Conservation (phyloP, 2,113 vertebrate genomes). For the Cyanoderma ruficeps region DNA sequence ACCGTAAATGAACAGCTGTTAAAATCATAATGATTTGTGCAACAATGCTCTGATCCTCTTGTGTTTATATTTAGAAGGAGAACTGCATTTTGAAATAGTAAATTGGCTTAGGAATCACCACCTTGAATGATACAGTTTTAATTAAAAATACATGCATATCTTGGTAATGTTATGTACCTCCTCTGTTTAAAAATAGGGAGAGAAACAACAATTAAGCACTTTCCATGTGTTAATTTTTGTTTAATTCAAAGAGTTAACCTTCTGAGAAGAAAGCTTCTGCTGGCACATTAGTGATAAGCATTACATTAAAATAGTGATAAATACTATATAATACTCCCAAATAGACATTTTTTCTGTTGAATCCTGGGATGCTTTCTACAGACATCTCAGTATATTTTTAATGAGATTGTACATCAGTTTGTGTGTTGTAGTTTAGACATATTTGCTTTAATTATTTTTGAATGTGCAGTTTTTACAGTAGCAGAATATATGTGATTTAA, state of each 20-base stretch:
- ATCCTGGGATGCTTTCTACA: slow-evolving; percentile 14
- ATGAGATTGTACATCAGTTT: slow-evolving; percentile 60
- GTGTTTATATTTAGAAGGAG: slow-evolving; percentile 45
- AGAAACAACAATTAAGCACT: slow-evolving; percentile 43
- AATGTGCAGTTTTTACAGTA: slow-evolving; percentile 59
- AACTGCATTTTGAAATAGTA: slow-evolving; percentile 29
- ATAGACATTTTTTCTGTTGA: slow-evolving; percentile 26
- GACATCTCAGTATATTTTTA: slow-evolving; percentile 54
- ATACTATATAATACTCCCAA: slow-evolving; percentile 14
- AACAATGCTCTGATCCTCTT: slow-evolving; percentile 21
- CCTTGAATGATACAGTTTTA: slow-evolving; percentile 37
- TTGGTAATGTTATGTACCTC: slow-evolving; percentile 4
- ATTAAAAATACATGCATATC: slow-evolving; percentile 55
- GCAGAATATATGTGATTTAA: slow-evolving; percentile 55
- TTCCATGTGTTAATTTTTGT: slow-evolving; percentile 36
- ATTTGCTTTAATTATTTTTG: slow-evolving; percentile 63
- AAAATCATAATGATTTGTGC: slow-evolving; percentile 53
- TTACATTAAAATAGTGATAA: slow-evolving; percentile 42
- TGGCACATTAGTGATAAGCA: slow-evolving; percentile 39
- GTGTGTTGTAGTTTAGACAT: slow-evolving; percentile 50
- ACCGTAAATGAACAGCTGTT: slow-evolving; percentile 45
- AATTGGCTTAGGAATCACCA: slow-evolving; percentile 38
- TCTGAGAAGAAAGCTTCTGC: slow-evolving; percentile 59
- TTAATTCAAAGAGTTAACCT: slow-evolving; percentile 55
- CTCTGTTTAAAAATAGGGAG: slow-evolving; percentile 34